These are phyloP conservation scores for Antitype chi DNA, from an alignment of 2,888 invertebrate species.

Conservation along the genomic window DNA sequence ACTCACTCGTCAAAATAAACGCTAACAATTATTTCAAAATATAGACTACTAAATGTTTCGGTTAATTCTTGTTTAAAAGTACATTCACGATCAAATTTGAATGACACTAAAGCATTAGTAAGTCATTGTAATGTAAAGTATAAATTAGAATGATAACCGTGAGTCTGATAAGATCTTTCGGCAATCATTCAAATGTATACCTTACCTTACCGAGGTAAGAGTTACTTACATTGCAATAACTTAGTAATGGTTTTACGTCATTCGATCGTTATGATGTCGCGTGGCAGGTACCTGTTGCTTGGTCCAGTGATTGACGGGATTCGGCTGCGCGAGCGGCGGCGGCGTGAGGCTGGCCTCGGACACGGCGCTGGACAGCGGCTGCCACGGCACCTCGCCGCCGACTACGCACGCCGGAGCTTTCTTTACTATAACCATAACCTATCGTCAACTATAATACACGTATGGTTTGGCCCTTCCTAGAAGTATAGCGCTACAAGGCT, in stretches of 20 bases:
- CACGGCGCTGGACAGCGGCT: conserved; percentile 88
- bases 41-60: neutral
- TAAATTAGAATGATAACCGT: neutral
- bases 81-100: neutral
- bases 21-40: neutral
- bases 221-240: neutral
- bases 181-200: neutral
- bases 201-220: neutral
- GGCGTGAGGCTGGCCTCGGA: conserved; percentile 86
- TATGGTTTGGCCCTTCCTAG: conserved; percentile 26
- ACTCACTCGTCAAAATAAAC: neutral
- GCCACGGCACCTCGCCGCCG: conserved; percentile 90
- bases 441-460: conserved; percentile 50
- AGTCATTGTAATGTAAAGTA: neutral
- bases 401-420: conserved; percentile 90
- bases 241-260: neutral
- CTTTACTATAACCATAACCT: conserved; percentile 87
- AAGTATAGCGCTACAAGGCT: conserved; percentile 6
- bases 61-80: neutral
- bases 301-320: conserved; percentile 91
- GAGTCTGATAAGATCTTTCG: too few species aligned
- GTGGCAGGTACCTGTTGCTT: conserved; percentile 90
- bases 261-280: neutral
- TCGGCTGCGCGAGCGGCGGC: conserved; percentile 81
- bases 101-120: neutral